phyloP scores from a whole-genome alignment of 2,888 invertebrate genomes.

The Melanostoma scalare region DNA sequence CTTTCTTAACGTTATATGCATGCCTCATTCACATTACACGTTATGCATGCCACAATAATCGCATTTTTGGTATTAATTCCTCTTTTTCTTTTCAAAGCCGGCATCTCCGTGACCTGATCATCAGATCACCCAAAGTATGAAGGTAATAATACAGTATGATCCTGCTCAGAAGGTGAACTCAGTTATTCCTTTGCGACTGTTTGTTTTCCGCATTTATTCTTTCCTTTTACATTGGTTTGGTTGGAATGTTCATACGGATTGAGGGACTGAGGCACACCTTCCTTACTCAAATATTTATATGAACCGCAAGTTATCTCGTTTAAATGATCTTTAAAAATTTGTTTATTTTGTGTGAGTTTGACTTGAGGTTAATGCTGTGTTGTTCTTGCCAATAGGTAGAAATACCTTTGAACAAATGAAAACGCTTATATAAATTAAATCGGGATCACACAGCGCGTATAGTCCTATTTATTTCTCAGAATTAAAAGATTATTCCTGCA shows the following conservation, averaged over 20 bases:
- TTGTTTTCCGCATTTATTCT: conserved; percentile 48
- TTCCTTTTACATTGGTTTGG: conserved; percentile 25
- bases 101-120: conserved; percentile 51
- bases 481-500: too few relatives aligned
- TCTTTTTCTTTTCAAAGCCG: conserved; percentile 20
- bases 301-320: conserved; percentile 47
- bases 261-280: conserved; percentile 54
- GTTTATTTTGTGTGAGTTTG: conserved; percentile 10
- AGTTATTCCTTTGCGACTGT: conserved; percentile 46
- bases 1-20: not conserved
- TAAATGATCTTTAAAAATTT: conserved; percentile 46
- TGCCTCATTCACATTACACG: conserved; percentile 36
- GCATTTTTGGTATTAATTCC: conserved; percentile 49
- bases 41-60: conserved; percentile 52
- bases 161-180: conserved; percentile 55
- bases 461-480: too few relatives aligned
- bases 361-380: too few relatives aligned
- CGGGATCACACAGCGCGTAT: too few relatives aligned
- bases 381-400: too few relatives aligned
- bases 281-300: conserved; percentile 64
- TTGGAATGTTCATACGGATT: conserved; percentile 48
- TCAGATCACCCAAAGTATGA: conserved; percentile 34
- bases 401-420: too few relatives aligned
- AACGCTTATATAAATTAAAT: too few relatives aligned
- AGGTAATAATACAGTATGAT: conserved; percentile 28